Conservation (phyloP, 2,888 invertebrate genomes). For the Nephrotoma appendiculata region DNA sequence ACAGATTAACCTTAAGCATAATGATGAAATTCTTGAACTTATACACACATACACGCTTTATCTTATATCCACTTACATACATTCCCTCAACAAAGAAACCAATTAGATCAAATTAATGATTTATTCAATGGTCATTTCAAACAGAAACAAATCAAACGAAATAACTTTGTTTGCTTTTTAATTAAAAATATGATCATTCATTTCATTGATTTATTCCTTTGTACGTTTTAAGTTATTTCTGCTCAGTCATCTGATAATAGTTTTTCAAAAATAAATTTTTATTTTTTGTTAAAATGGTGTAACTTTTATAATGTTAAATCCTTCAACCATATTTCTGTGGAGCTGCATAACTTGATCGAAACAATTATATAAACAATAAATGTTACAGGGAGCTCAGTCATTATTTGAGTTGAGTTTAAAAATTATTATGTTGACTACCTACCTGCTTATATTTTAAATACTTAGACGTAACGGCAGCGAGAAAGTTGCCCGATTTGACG, state of each 20-base stretch:
- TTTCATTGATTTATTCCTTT: not conserved
- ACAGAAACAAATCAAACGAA: not conserved
- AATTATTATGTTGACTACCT: too few relatives aligned
- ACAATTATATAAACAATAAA: not conserved
- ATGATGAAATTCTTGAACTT: not conserved
- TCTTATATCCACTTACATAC: too few relatives aligned
- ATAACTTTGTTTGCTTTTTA: not conserved
- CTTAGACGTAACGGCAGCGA: too few relatives aligned
- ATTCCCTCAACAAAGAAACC: not conserved
- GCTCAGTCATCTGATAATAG: not conserved
- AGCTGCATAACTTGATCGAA: not conserved
- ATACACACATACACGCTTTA: not conserved
- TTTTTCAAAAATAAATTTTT: not conserved
- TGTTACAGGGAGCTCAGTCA: too few relatives aligned
- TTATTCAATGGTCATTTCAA: not conserved
- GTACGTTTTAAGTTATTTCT: not conserved
- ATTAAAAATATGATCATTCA: not conserved
- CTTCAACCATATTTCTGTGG: not conserved
- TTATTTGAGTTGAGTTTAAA: too few relatives aligned
- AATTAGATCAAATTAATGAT: not conserved
- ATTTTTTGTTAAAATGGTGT: not conserved
- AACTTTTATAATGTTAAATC: not conserved
- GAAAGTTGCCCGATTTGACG: too few relatives aligned
- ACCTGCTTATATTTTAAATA: too few relatives aligned
- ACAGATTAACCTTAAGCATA: not conserved